These are phyloP conservation scores for Scaptomyza hsui DNA, from an alignment of 1,140 invertebrate species.

Conservation along the genomic window DNA sequence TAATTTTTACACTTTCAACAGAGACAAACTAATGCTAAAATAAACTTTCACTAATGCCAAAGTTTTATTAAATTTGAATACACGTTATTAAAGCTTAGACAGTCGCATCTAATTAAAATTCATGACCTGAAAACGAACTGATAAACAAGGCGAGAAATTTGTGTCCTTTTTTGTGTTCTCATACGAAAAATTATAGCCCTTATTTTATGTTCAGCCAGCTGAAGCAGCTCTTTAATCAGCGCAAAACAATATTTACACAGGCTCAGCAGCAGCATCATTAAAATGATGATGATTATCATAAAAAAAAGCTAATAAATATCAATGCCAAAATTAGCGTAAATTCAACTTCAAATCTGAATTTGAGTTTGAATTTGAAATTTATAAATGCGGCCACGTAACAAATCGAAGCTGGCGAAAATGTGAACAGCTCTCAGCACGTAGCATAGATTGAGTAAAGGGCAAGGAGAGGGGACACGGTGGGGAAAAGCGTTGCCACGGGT, in stretches of 20 bases:
- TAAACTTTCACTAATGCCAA: conserved; percentile 9
- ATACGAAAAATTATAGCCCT: conserved; percentile 27
- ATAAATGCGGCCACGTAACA: conserved; percentile 45
- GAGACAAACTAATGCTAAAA: not conserved
- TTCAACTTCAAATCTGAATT: conserved; percentile 47
- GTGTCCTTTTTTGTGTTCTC: conserved; percentile 8
- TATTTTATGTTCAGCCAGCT: conserved; percentile 18
- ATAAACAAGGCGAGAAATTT: conserved; percentile 4
- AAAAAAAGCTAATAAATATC: conserved; percentile 55
- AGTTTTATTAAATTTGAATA: conserved; percentile 6
- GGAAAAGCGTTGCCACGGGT: conserved; percentile 30
- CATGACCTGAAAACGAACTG: conserved; percentile 6
- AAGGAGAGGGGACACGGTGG: not conserved
- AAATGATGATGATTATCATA: conserved; percentile 15
- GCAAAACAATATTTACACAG: conserved; percentile 32
- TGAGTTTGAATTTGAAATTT: conserved; percentile 64
- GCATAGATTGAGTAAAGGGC: not conserved
- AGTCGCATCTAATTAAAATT: conserved; percentile 16
- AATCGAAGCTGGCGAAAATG: conserved; percentile 21
- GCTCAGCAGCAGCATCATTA: conserved; percentile 1
- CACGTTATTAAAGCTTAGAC: not conserved
- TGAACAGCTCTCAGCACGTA: conserved; percentile 12
- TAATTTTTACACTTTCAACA: too few relatives aligned
- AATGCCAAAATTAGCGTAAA: conserved; percentile 50
- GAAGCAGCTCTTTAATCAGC: conserved; percentile 50